Evolutionary conservation across 2,797 vertebrate species (phyloP).

Genomic region (Mastacembelus armatus): DNA sequence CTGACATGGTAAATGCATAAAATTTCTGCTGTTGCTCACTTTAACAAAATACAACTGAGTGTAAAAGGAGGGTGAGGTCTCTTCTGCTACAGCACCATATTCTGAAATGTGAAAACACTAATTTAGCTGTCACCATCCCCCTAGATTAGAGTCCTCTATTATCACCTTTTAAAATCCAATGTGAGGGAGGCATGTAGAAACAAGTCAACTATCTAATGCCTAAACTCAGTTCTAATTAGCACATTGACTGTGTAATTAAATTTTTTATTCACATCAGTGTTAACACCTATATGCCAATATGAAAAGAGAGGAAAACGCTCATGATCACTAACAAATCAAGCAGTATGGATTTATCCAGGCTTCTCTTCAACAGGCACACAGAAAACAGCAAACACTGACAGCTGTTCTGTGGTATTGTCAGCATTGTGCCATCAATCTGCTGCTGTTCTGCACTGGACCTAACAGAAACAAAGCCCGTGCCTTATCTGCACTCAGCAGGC

Average conservation of each 20-base stretch:
- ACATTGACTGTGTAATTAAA: constrained; percentile 67
- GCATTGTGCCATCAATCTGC: constrained; percentile 67
- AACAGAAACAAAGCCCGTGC: constrained; percentile 64
- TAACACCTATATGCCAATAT: constrained; percentile 44
- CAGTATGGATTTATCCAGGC: constrained; percentile 25
- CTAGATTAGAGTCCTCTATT: constrained; percentile 59
- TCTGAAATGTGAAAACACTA: constrained; percentile 40
- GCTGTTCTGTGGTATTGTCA: constrained; percentile 36
- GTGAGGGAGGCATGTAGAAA: constrained; percentile 58
- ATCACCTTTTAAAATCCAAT: constrained; percentile 65
- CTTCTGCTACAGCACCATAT: constrained; percentile 10
- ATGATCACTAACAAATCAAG: constrained; percentile 33
- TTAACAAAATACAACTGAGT: constrained; percentile 16
- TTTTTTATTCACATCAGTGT: constrained; percentile 52
- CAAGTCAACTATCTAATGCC: constrained; percentile 61
- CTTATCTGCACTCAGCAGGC: constrained; percentile 78
- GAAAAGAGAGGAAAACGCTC: constrained; percentile 24
- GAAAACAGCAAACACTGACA: constrained; percentile 35
- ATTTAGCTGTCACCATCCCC: constrained; percentile 40
- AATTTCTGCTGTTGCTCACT: background rate
- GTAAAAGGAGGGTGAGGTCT: constrained; percentile 13
- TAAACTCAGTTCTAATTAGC: constrained; percentile 71
- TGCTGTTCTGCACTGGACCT: constrained; percentile 37
- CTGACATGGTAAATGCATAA: background rate
- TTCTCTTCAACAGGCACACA: constrained; percentile 26